These are phyloP conservation scores for Menura novaehollandiae DNA, from an alignment of 2,113 vertebrate species.

Conservation along the genomic window DNA sequence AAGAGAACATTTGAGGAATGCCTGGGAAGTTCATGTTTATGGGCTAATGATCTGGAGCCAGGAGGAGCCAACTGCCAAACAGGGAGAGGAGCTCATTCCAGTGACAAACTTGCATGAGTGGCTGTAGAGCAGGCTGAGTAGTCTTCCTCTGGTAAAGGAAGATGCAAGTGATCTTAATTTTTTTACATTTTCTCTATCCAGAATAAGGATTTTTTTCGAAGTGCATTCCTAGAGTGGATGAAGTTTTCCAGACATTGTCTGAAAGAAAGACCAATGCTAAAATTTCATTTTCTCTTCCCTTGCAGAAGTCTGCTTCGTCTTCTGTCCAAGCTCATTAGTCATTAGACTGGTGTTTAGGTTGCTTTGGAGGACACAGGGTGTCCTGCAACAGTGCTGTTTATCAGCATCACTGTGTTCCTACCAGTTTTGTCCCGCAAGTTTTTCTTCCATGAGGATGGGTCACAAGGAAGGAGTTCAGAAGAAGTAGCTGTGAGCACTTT, in stretches of 20 bases:
- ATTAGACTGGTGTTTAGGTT: not conserved
- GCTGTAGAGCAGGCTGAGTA: not conserved
- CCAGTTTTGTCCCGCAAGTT: not conserved
- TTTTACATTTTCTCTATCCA: not conserved
- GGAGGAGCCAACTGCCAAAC: not conserved
- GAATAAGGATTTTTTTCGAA: not conserved
- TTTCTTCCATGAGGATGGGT: not conserved
- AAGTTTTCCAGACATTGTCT: not conserved
- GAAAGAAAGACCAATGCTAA: not conserved
- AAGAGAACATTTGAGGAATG: not conserved
- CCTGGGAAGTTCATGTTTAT: not conserved
- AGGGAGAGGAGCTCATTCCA: not conserved
- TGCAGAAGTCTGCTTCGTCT: not conserved
- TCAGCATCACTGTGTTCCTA: not conserved
- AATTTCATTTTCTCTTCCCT: not conserved
- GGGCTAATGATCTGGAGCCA: not conserved
- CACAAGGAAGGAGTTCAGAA: not conserved
- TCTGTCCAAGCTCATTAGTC: not conserved
- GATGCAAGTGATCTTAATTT: not conserved
- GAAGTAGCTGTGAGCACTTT: not conserved
- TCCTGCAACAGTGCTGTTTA: not conserved
- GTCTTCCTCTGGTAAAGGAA: not conserved
- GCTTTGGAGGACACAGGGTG: not conserved
- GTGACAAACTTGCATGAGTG: not conserved
- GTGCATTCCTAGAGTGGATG: not conserved